These are phyloP conservation scores for Haemorhous mexicanus DNA, from an alignment of 2,113 vertebrate species.

Conservation along the genomic window DNA sequence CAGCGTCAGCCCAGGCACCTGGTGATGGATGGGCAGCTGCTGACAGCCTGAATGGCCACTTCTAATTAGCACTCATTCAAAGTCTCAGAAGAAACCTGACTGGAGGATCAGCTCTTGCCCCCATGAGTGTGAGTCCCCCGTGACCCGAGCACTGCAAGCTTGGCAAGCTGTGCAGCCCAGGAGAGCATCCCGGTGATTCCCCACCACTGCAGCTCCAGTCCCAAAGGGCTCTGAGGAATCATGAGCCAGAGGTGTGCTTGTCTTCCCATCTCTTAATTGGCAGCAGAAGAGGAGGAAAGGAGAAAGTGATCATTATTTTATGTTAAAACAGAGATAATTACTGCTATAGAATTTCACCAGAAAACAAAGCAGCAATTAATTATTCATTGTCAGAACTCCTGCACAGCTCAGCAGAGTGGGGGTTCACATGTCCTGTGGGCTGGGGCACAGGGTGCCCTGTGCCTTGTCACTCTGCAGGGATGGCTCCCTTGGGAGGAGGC, in stretches of 20 bases:
- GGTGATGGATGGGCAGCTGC: background rate
- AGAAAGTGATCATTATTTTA: background rate
- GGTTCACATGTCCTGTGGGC: background rate
- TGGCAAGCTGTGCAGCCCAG: accelerated
- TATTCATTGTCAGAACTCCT: background rate
- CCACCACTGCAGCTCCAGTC: background rate
- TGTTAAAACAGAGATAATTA: conserved; percentile 37
- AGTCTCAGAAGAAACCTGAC: background rate
- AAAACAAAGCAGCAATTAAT: conserved; percentile 27
- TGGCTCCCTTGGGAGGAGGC: background rate
- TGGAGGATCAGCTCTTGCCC: background rate
- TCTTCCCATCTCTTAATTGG: background rate
- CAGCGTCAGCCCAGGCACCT: background rate
- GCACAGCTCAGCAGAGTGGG: accelerated
- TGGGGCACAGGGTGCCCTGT: background rate
- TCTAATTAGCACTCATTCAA: background rate
- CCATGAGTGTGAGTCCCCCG: background rate
- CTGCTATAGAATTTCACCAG: conserved; percentile 9
- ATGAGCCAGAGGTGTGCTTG: background rate
- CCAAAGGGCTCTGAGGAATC: background rate
- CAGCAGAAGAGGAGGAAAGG: background rate
- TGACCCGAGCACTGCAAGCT: background rate
- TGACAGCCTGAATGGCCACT: background rate
- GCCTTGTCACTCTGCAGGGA: accelerated
- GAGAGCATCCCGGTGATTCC: background rate